Base-by-base conservation (phyloP, 2,113 vertebrate genomes). In the Actinemys pallida region DNA sequence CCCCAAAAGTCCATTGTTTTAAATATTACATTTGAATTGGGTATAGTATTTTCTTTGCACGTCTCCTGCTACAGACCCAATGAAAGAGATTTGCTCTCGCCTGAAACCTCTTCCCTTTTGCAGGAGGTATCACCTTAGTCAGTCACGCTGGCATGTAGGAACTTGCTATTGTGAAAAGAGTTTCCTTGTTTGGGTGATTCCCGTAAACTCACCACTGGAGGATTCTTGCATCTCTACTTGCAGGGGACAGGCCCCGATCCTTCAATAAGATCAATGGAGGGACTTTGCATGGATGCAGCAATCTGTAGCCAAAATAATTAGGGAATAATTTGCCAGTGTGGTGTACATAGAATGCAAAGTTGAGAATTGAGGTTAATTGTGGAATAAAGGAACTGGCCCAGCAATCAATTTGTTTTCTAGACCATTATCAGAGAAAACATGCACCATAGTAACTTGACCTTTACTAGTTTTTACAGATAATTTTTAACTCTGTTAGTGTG, bases 361-460 rank as follows among this genome's bases (percentile, higher is more conserved):
- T 19, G 1, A 50, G 72, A 59, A 16, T 24, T 27, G 27, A 35
- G 31, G 31, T 50, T 50, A 49, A 49, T 14, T 45, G 22, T 39
- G 6, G 27, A 35, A 45, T 14, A 50, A 49, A 90, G 59, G 22
- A 72, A 72, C 50, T 35, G 39, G 22, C 25, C 29, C 8, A 39
- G 19, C 27, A 5, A 4, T 8, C 35, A 35, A 31, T 83, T 86
- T 39, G 5, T 5, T 62, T 92, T 78, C 29, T 59, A 59, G 56
- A 72, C 69, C 39, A 35, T 5, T 27, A 3, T 35, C 5, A 3
- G 3, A 50, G 25, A 90, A 52, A 62, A 88, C 3, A 47, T n/a
- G 19, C 52, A 85, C 12, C 57, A 50, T 47, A 91, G 42, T 75
- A 78, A 65, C 56, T 92, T 86, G 85, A 62, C 49, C 90, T 92